phyloP scores from a whole-genome alignment of 2,113 vertebrate species.

The Suncus etruscus region DNA sequence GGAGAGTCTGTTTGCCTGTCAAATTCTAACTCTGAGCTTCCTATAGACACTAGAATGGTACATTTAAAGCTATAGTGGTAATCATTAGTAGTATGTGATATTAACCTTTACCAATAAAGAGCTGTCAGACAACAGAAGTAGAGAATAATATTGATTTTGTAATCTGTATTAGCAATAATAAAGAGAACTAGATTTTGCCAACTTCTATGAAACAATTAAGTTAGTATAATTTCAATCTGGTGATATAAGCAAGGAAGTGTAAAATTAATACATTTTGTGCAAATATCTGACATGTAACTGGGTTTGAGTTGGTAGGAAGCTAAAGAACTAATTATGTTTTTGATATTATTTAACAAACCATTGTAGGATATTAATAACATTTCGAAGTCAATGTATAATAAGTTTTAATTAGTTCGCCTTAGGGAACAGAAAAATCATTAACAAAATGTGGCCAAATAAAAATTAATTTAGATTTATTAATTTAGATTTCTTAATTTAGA shows the following conservation, averaged over 20 bases:
- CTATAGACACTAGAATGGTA: neutral
- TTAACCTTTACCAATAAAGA: constrained; percentile 41
- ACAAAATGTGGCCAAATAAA: constrained; percentile 72
- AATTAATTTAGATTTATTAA: constrained; percentile 60
- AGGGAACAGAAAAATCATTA: constrained; percentile 71
- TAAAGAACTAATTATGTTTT: constrained; percentile 64
- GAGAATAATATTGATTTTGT: constrained; percentile 66
- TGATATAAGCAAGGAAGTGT: constrained; percentile 31
- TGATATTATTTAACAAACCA: constrained; percentile 65
- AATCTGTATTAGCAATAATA: constrained; percentile 55
- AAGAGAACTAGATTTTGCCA: constrained; percentile 25
- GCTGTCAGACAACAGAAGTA: neutral
- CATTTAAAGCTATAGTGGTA: constrained; percentile 70
- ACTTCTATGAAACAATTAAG: neutral
- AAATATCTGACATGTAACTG: neutral
- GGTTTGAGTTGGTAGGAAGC: constrained; percentile 25
- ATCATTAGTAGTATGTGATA: neutral
- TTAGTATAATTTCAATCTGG: neutral
- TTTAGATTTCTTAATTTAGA: constrained; percentile 47
- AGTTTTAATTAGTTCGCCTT: constrained; percentile 64
- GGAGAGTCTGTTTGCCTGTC: constrained; percentile 75
- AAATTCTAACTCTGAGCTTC: constrained; percentile 61
- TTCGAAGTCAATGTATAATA: constrained; percentile 53
- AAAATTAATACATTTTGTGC: neutral
- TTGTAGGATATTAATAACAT: constrained; percentile 36